Evolutionary conservation across 2,113 vertebrate genomes (phyloP).

Genomic region (western clawed frog (Xenopus tropicalis)): DNA sequence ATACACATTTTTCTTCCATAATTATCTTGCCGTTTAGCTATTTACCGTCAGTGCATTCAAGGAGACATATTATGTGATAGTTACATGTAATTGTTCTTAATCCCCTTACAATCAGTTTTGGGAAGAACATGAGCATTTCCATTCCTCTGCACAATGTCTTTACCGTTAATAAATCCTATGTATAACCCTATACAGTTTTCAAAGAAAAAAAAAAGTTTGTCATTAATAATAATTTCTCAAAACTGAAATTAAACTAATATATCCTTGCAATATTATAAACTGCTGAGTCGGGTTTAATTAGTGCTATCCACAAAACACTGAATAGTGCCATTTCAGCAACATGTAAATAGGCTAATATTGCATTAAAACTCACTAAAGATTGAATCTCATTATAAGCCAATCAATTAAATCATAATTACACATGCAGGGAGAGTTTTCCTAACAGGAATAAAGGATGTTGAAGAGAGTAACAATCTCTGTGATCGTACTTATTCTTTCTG

Average conservation of each 20-base stretch:
- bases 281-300: slow-evolving; percentile 42
- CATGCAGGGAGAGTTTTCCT: slow-evolving; percentile 26
- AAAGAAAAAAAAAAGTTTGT: slow-evolving; percentile 10
- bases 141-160: too few species aligned
- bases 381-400: slow-evolving; percentile 41
- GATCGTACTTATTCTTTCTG: slow-evolving; percentile 28
- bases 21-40: too few species aligned
- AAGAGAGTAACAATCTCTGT: slow-evolving; percentile 22
- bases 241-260: slow-evolving; percentile 23
- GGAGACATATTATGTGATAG: too few species aligned
- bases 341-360: slow-evolving; percentile 38
- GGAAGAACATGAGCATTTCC: too few species aligned
- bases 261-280: slow-evolving; percentile 35
- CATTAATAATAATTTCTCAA: slow-evolving; percentile 22
- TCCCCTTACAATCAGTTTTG: too few species aligned
- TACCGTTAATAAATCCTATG: too few species aligned
- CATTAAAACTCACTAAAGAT: slow-evolving; percentile 42
- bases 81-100: too few species aligned
- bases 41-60: too few species aligned
- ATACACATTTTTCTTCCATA: too few species aligned
- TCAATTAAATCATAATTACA: slow-evolving; percentile 44
- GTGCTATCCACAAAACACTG: slow-evolving; percentile 26
- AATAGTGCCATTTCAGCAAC: slow-evolving; percentile 42
- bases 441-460: slow-evolving; percentile 11
- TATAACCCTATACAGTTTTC: too few species aligned